Evolutionary conservation across 2,888 invertebrate genomes (phyloP), one percentile per base, ranked within the genome.

Genomic region (Darwinula stevensoni): DNA sequence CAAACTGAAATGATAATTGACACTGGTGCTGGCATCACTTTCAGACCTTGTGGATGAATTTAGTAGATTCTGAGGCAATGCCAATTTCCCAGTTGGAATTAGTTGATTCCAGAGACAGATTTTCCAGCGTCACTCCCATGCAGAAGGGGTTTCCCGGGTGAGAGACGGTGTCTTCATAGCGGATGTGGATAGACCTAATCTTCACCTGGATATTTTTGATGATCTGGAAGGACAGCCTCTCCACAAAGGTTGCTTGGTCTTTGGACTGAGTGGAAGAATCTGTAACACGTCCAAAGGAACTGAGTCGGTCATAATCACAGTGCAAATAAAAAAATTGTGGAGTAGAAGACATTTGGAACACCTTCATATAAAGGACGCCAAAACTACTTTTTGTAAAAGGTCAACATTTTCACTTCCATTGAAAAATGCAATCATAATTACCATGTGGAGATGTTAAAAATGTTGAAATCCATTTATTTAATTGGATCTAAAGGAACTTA

Each of bases 141-240:
- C 76, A 65, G 54, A 84, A 82, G 0, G 80, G 74, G 35, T 60
- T 58, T 36, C 62, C 61, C 0, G 67, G 67, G 41, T 71, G 67
- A 1, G 73, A 71, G 14, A 70, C 60, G 38, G 63, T 60, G 49
- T 86, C 86, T 52, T 86, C 86, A 48, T 84, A 88, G 30, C 88
- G 61, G 26, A 88, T 61, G 50, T 88, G 88, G 40, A 88, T 78
- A 45, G 75, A 69, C 39, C 67, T 67, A 38, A 88, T 72, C 44
- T 67, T 72, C 12, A 88, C 60, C 50, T 88, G 84, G 15, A 88
- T 66, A 53, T 88, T 86, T 50, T 82, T 82, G 14, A 88, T 70
- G 44, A 86, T 74, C 47, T 80, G 76, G 14, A 78, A 72, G 2
- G 72, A 63, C 17, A 88, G 52, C 46, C 84, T 86, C 51, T 86